Conservation (phyloP, 2,888 invertebrate species). For the Germaria angustata region DNA sequence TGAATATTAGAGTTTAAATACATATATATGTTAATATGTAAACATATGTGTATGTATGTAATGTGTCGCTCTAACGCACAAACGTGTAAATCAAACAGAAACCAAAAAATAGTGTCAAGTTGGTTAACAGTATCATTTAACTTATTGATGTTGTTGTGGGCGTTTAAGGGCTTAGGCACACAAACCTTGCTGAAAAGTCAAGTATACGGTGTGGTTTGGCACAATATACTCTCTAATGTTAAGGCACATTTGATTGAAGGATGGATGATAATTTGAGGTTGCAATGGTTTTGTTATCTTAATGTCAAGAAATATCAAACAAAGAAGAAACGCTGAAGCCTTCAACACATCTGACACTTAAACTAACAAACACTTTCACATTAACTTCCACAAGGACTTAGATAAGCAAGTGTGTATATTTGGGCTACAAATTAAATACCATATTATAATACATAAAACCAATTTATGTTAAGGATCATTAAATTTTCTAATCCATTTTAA, state of each 20-base stretch:
- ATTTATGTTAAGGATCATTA: slow-evolving; percentile 46
- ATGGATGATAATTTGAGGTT: slow-evolving; percentile 39
- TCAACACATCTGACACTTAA: not conserved
- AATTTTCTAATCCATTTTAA: slow-evolving; percentile 50
- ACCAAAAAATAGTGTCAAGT: slow-evolving; percentile 8
- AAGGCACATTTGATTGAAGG: slow-evolving; percentile 28
- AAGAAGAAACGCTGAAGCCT: not conserved
- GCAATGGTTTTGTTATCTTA: slow-evolving; percentile 12
- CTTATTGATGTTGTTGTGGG: slow-evolving; percentile 4
- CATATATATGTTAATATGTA: no score
- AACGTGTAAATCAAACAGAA: slow-evolving; percentile 6
- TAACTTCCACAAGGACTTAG: not conserved
- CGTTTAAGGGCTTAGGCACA: slow-evolving; percentile 5
- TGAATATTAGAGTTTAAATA: no score
- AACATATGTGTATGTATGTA: not conserved
- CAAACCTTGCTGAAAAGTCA: not conserved
- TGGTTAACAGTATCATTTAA: not conserved
- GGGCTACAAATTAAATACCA: not conserved
- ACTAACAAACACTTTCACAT: slow-evolving; percentile 1
- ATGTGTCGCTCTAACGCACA: not conserved
- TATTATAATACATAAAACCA: slow-evolving; percentile 36
- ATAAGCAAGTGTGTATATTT: not conserved
- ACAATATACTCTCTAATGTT: not conserved
- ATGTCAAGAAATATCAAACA: not conserved
- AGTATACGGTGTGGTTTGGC: slow-evolving; percentile 1